Percentiles rank a stretch among this genome's conserved stretches.
Evolutionary conservation across 2,113 vertebrate genomes (phyloP).

Genomic region (Anser cygnoides): DNA sequence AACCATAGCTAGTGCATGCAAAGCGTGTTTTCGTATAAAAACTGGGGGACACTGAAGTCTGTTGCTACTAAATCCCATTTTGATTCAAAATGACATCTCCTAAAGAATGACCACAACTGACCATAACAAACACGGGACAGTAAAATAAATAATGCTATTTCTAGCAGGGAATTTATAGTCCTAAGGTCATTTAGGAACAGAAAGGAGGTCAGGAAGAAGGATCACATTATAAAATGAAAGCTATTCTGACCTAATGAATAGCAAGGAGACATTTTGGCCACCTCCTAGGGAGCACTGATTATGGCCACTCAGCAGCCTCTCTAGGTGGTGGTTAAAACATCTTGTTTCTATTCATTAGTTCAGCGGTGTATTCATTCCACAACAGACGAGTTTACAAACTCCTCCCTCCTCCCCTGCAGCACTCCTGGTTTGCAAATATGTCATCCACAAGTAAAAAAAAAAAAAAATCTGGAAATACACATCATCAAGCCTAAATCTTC

Average conservation of each 20-base stretch:
- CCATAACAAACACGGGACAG: slow-evolving; percentile 45
- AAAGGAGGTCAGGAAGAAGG: slow-evolving; percentile 65
- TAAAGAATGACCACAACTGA: slow-evolving; percentile 2
- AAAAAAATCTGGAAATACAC: neutral
- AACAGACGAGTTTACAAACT: neutral
- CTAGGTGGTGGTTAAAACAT: slow-evolving; percentile 65
- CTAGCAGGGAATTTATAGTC: slow-evolving; percentile 66
- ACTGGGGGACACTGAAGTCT: neutral
- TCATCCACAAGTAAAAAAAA: neutral
- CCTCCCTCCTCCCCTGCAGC: slow-evolving; percentile 16
- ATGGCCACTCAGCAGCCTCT: slow-evolving; percentile 61
- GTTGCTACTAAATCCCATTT: neutral
- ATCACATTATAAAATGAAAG: slow-evolving; percentile 65
- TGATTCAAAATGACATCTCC: slow-evolving; percentile 41
- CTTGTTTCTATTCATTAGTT: slow-evolving; percentile 73
- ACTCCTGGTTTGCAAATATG: slow-evolving; percentile 36
- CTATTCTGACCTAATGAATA: slow-evolving; percentile 71
- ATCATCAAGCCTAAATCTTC: neutral
- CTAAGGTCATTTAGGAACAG: slow-evolving; percentile 61
- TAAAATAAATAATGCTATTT: slow-evolving; percentile 62
- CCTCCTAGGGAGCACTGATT: slow-evolving; percentile 69
- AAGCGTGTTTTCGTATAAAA: neutral
- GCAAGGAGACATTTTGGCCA: slow-evolving; percentile 73
- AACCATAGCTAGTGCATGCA: neutral
- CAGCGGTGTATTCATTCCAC: slow-evolving; percentile 61